These are phyloP conservation scores for Leucoraja erinaceus DNA, from an alignment of 2,113 vertebrate genomes.

Conservation along the genomic window DNA sequence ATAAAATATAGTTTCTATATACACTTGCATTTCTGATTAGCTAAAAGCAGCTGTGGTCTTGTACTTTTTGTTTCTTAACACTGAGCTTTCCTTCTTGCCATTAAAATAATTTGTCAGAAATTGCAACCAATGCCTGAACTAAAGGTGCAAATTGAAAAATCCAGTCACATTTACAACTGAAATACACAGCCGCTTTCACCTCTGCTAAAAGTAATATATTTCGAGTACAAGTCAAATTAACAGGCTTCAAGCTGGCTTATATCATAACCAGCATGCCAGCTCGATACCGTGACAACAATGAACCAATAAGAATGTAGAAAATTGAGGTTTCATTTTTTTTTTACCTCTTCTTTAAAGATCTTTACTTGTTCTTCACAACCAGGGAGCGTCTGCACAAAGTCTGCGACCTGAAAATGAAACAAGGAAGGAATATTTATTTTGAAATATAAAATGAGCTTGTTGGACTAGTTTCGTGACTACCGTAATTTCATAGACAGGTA, in stretches of 20 bases:
- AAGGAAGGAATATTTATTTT: slow-evolving; percentile 44
- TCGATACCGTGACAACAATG: neutral
- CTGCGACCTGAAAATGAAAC: slow-evolving; percentile 51
- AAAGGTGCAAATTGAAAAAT: neutral
- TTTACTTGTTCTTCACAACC: slow-evolving; percentile 66
- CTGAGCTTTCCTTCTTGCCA: neutral
- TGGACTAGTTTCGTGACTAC: neutral
- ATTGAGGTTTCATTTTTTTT: slow-evolving; percentile 26
- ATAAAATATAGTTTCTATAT: neutral
- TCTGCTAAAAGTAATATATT: neutral
- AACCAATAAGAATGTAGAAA: neutral
- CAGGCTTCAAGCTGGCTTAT: neutral
- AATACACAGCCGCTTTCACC: neutral
- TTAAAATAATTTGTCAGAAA: neutral
- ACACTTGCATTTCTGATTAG: neutral
- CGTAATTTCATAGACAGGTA: neutral
- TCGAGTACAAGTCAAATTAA: neutral
- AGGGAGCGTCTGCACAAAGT: slow-evolving; percentile 66
- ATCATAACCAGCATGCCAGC: neutral
- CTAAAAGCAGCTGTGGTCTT: neutral
- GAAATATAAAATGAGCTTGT: neutral
- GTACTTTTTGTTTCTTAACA: neutral
- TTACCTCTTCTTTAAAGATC: slow-evolving; percentile 68
- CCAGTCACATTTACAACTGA: neutral
- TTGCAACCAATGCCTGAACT: neutral